Base-by-base conservation (phyloP, 2,888 invertebrate genomes). In the Drosophila atripex region DNA sequence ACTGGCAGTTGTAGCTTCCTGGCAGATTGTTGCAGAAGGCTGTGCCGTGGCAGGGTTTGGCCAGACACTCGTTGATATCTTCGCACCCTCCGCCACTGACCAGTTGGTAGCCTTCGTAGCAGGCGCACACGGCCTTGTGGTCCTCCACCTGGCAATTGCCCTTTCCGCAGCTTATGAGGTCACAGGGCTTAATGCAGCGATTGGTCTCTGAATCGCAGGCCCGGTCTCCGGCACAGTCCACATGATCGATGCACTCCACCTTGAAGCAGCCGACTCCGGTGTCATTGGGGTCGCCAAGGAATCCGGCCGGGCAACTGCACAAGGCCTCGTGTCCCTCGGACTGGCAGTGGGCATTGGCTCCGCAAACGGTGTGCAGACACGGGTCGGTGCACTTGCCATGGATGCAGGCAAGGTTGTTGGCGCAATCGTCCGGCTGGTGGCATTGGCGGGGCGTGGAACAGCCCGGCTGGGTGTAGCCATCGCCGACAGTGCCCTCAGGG, bases 141-240 rank as follows among this genome's bases (percentile, higher is more conserved):
- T 95, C 93, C 74, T 93, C 92, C 9, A 95, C 94, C 76, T 94
- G 93, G 86, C 98, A 98, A 11, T 93, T 93, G 28, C 97, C 98
- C 78, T 96, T 95, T 59, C 96, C 95, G 90, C 98, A 98, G 72
- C 94, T 94, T 3, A 94, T 92, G 75, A 93, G 93, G 77, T 96
- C 96, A 86, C 98, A 98, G 63, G 97, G 96, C 92, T 96, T 96
- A 78, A 94, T 93, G 89, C 96, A 97, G 91, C 96, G 96, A 90
- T 97, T 96, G 52, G 93, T 94, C 78, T 93, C 93, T 3, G 92
- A 90, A 86, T 97, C 95, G 87, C 97, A 97, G 76, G 94, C 94
- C 90, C 95, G 96, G 71, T 96, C 95, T 32, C 88, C 90, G 3
- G 95, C 92, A 87, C 97, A 97, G 78, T 97, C 97, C 39, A 93